phyloP scores from a whole-genome alignment of 2,888 invertebrate genomes.

The Amblyjoppa proteus region DNA sequence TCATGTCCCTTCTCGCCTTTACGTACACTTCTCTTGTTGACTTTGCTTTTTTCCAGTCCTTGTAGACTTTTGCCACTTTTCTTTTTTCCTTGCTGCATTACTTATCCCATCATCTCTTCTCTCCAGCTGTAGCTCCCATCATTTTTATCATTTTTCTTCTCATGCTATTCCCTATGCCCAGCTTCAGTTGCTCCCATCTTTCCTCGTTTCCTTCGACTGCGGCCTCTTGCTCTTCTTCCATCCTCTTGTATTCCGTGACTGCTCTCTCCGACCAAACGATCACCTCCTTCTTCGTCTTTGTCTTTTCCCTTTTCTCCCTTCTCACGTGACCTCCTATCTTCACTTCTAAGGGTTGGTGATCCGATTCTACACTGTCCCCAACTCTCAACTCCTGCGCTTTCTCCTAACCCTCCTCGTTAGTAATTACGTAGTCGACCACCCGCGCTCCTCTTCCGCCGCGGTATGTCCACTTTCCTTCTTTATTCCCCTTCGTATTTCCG shows the following conservation, averaged over 20 bases:
- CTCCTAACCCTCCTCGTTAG: not conserved
- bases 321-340: not conserved
- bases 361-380: not conserved
- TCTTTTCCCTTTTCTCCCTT: not conserved
- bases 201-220: not conserved
- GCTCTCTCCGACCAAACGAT: not conserved
- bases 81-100: constrained; percentile 25
- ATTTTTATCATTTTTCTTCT: not conserved
- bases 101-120: constrained; percentile 38
- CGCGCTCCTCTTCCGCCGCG: too few species aligned
- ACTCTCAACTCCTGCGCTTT: not conserved
- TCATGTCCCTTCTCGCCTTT: constrained; percentile 26
- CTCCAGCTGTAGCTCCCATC: constrained; percentile 12
- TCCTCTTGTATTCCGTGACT: not conserved
- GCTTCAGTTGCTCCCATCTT: not conserved
- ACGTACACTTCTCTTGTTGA: constrained; percentile 22
- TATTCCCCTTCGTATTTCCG: too few species aligned
- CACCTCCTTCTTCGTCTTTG: not conserved
- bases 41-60: constrained; percentile 6
- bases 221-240: not conserved
- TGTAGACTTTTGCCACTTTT: constrained; percentile 14
- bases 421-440: constrained; percentile 5
- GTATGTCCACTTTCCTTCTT: too few species aligned
- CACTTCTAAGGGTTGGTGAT: constrained; percentile 11
- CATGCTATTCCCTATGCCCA: not conserved